Conservation (phyloP, 2,888 invertebrate species). For the Scelioninae gen. 2 region DNA sequence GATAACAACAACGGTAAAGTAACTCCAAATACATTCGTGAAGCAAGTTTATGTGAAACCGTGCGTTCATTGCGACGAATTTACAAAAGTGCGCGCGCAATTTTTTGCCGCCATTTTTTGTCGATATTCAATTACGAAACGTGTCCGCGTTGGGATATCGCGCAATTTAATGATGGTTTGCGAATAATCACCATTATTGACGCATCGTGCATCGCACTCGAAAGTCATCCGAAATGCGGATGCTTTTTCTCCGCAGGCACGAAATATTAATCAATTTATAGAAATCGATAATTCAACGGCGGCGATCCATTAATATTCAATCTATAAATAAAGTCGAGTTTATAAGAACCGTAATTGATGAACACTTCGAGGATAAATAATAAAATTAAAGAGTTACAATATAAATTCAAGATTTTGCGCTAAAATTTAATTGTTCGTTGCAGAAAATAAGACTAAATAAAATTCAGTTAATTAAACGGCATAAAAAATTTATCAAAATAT, state of each 20-base stretch:
- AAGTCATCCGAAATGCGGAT: constrained; percentile 6
- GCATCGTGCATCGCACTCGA: background rate
- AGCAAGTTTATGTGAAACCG: background rate
- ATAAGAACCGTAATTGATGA: background rate
- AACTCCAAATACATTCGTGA: background rate
- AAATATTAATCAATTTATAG: background rate
- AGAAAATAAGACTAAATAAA: too few relatives aligned
- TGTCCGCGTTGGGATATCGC: background rate
- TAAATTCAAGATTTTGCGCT: too few relatives aligned
- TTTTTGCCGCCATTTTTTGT: constrained; percentile 2
- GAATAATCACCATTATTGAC: constrained; percentile 4
- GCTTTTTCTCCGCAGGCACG: background rate
- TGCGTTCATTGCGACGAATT: background rate
- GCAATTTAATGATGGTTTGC: background rate
- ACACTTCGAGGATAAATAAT: too few relatives aligned
- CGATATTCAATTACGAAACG: constrained; percentile 5
- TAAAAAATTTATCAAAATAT: too few relatives aligned
- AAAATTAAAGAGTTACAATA: too few relatives aligned
- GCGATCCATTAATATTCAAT: background rate
- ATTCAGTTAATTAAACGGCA: too few relatives aligned
- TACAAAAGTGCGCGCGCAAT: background rate
- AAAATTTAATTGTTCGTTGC: too few relatives aligned
- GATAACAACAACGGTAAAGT: background rate
- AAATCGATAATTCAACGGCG: constrained; percentile 1
- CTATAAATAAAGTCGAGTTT: too few relatives aligned